Evolutionary conservation across 1,140 invertebrate genomes (phyloP).

Genomic region (Drosophila elegans): DNA sequence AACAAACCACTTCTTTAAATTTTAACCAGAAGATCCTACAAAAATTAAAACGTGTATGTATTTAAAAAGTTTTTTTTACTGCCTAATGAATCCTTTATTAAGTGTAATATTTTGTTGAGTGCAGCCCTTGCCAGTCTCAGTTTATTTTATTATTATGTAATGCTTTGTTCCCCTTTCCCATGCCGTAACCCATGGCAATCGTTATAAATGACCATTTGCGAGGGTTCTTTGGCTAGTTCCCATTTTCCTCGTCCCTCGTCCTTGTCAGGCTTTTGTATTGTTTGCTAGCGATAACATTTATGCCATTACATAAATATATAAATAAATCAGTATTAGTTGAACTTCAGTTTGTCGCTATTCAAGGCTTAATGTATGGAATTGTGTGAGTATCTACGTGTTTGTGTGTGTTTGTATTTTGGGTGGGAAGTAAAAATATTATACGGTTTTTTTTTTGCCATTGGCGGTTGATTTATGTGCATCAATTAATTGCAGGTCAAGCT

Average conservation of each 20-base stretch:
- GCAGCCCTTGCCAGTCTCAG: constrained; percentile 14
- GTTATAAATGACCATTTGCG: constrained; percentile 78
- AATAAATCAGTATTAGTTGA: constrained; percentile 81
- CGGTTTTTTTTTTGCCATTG: constrained; percentile 7
- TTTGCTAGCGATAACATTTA: constrained; percentile 76
- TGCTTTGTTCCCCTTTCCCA: constrained; percentile 32
- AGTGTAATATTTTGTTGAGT: neutral
- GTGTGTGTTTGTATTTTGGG: constrained; percentile 31
- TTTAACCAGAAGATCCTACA: too few relatives aligned
- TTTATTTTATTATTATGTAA: constrained; percentile 75
- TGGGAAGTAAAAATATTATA: constrained; percentile 40
- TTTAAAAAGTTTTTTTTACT: too few relatives aligned
- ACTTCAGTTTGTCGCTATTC: constrained; percentile 39
- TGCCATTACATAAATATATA: constrained; percentile 79
- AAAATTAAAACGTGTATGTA: too few relatives aligned
- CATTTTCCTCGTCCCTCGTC: constrained; percentile 55
- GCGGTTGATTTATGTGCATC: constrained; percentile 16
- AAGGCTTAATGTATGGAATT: constrained; percentile 24
- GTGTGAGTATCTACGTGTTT: constrained; percentile 3
- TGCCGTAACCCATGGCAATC: constrained; percentile 49
- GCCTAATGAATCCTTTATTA: too few relatives aligned
- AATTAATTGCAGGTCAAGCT: constrained; percentile 28
- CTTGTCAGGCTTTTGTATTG: constrained; percentile 59
- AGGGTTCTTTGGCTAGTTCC: constrained; percentile 20
- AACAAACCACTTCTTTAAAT: too few relatives aligned